Percentiles rank a stretch among this genome's conserved stretches.
Conservation (phyloP, 2,888 invertebrate species). For the Lycophotia porphyrea region DNA sequence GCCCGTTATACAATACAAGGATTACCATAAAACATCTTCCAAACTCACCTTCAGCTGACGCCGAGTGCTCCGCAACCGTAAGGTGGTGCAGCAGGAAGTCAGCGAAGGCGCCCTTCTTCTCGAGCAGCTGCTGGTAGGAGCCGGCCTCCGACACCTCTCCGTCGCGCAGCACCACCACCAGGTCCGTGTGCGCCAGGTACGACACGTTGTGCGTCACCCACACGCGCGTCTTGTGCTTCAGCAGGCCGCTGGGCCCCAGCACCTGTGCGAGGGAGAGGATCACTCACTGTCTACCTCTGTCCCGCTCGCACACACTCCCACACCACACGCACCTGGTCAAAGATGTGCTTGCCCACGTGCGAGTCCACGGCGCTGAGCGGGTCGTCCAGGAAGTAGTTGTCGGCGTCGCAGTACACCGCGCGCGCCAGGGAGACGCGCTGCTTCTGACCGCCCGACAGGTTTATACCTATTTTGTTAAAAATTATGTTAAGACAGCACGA, state of each 20-base stretch:
- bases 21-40: background rate
- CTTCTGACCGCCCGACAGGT: slow-evolving; percentile 43
- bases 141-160: slow-evolving; percentile 97
- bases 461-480: slow-evolving; percentile 26
- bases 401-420: slow-evolving; percentile 49
- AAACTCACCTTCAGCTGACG: slow-evolving; percentile 80
- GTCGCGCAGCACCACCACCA: slow-evolving; percentile 96
- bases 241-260: slow-evolving; percentile 94
- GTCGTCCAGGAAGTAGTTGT: slow-evolving; percentile 53
- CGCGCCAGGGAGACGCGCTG: slow-evolving; percentile 47
- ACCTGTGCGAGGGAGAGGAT: slow-evolving; percentile 74
- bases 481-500: background rate
- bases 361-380: slow-evolving; percentile 51
- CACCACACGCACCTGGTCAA: slow-evolving; percentile 39
- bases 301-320: slow-evolving; percentile 3
- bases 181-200: slow-evolving; percentile 96
- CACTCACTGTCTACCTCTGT: slow-evolving; percentile 4
- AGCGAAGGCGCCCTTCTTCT: slow-evolving; percentile 95
- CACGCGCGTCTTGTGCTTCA: slow-evolving; percentile 95
- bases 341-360: slow-evolving; percentile 52
- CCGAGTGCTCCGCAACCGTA: slow-evolving; percentile 91
- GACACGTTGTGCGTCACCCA: slow-evolving; percentile 99
- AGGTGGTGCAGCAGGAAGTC: slow-evolving; percentile 96
- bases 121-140: slow-evolving; percentile 96
- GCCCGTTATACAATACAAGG: too few relatives aligned